Evolutionary conservation across 2,113 vertebrate species (phyloP).

Genomic region (Hystrix cristata): DNA sequence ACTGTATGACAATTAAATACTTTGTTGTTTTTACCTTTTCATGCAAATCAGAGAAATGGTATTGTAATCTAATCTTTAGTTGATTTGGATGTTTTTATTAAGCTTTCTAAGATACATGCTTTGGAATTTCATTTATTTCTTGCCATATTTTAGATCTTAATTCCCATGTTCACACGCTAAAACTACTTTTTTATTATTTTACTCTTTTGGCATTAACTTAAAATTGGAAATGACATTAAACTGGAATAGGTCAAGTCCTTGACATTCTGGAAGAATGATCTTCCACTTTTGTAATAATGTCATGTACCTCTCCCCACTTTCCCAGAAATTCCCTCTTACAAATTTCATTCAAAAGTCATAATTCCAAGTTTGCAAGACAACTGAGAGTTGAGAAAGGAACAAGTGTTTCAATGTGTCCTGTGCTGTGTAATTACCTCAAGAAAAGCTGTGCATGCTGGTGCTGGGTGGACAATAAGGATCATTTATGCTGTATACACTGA

Average conservation of each 20-base stretch:
- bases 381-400: background rate
- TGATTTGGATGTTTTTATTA: background rate
- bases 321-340: background rate
- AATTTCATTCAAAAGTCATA: slow-evolving; percentile 19
- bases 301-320: background rate
- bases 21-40: background rate
- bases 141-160: background rate
- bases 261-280: background rate
- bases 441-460: background rate
- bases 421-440: background rate
- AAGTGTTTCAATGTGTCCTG: background rate
- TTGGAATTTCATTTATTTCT: slow-evolving; percentile 41
- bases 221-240: background rate
- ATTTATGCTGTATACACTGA: background rate
- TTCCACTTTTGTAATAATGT: background rate
- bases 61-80: background rate
- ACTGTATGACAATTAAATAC: background rate
- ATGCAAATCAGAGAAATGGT: background rate
- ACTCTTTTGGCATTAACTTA: background rate
- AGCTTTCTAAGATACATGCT: background rate
- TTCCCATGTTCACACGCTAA: background rate
- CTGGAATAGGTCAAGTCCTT: slow-evolving; percentile 12
- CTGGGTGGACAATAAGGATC: background rate
- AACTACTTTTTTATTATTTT: background rate
- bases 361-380: background rate